Conservation (phyloP, 2,888 invertebrate species). For the Catocala sponsa region DNA sequence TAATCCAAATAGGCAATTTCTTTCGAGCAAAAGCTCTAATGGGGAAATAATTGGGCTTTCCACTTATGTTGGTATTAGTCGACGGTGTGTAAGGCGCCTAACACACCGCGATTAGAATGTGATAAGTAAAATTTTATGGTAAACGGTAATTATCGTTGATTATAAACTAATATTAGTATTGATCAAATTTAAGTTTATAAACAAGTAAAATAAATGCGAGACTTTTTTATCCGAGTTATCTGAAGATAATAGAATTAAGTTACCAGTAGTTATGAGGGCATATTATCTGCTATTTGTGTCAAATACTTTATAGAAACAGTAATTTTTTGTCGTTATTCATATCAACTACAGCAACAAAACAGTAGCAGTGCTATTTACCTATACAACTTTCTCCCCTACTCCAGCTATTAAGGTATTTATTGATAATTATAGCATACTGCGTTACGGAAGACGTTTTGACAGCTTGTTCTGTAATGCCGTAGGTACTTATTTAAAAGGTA, state of each 20-base stretch:
- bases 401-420: conserved; percentile 34
- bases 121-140: conserved; percentile 48
- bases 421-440: conserved; percentile 43
- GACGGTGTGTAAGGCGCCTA: conserved; percentile 53
- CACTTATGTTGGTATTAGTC: conserved; percentile 62
- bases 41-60: conserved; percentile 73
- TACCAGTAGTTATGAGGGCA: too few relatives aligned
- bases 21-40: conserved; percentile 67
- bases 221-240: too few relatives aligned
- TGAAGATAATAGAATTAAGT: too few relatives aligned
- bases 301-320: too few relatives aligned
- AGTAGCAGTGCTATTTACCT: conserved; percentile 25
- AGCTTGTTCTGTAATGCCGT: conserved; percentile 37
- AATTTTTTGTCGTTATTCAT: neutral
- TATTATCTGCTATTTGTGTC: too few relatives aligned
- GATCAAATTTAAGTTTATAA: too few relatives aligned
- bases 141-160: conserved; percentile 40
- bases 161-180: neutral
- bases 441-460: conserved; percentile 48
- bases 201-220: too few relatives aligned
- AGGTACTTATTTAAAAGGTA: conserved; percentile 29
- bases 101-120: conserved; percentile 55
- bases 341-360: conserved; percentile 23
- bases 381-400: conserved; percentile 41
- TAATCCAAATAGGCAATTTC: conserved; percentile 66